phyloP scores from a whole-genome alignment of 2,888 invertebrate genomes.

The Anodontia alba region DNA sequence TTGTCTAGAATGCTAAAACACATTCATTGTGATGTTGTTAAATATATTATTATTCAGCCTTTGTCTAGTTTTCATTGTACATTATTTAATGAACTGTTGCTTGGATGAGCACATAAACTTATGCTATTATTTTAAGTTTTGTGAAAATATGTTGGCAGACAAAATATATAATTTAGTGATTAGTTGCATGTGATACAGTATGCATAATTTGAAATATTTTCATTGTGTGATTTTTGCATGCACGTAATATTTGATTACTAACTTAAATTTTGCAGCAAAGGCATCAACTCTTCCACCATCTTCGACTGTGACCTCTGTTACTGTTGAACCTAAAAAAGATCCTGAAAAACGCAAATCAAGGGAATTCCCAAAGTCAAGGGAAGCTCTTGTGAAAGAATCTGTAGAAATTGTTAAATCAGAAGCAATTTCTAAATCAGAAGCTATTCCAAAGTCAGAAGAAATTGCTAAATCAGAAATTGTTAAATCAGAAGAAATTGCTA shows the following conservation, averaged over 20 bases:
- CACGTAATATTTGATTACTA: background rate
- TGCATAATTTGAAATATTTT: too few relatives aligned
- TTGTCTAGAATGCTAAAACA: too few relatives aligned
- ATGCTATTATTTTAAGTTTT: too few relatives aligned
- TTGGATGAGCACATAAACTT: too few relatives aligned
- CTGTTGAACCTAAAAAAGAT: slow-evolving; percentile 44
- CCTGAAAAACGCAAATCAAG: slow-evolving; percentile 1
- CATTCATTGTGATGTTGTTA: too few relatives aligned
- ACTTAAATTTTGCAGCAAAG: slow-evolving; percentile 13
- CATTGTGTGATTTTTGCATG: background rate
- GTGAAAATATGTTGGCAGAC: too few relatives aligned
- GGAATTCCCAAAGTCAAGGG: background rate
- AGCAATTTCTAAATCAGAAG: background rate
- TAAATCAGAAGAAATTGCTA: background rate
- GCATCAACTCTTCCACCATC: slow-evolving; percentile 3
- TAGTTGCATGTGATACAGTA: too few relatives aligned
- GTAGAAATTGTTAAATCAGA: background rate
- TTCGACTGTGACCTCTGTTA: slow-evolving; percentile 42
- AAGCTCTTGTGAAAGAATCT: background rate
- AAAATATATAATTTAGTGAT: too few relatives aligned
- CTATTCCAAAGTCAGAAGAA: background rate
- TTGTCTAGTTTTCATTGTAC: too few relatives aligned
- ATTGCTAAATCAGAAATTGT: background rate
- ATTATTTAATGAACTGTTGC: too few relatives aligned
- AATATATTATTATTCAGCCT: too few relatives aligned